Base-by-base conservation (phyloP, 2,797 vertebrate species). In the Neoniphon sammara region DNA sequence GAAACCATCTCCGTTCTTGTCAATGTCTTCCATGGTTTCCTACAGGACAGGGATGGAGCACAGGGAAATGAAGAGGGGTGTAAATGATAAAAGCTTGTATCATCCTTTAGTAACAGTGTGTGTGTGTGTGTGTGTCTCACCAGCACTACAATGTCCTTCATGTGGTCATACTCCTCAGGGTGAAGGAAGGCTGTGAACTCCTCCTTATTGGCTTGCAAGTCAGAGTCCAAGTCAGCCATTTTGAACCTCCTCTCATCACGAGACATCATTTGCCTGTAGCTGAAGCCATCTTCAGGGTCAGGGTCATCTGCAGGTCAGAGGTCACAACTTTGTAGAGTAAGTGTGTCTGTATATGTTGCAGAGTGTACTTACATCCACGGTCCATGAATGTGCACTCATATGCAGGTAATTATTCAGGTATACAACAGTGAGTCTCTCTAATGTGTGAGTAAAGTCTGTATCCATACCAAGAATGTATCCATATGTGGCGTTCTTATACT, bases 1-100 rank as follows among this genome's bases (percentile, higher is more conserved):
- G 84, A 97, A 95, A 30, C 98, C 97, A 64, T 99, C 98, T 17
- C 95, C 95, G 15, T 99, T 98, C 92, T 99, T 99, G 91, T 99
- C 98, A 1, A 99, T 99, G 89, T 99, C 97, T 83, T 99, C 98
- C 97, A 99, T 98, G 17, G 98, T 99, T 91, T 99, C 98, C 98
- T 99, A 66, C 18, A 70, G 20, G 70, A 54, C 46, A 54, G 55
- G 77, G 66, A 61, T 12, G 73, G 1, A 46, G 49, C 21, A 61
- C 0, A 27, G 3, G 21, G 25, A 25, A 59, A 44, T 80, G 53
- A 74, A 66, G 60, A 44, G 4, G 25, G 7, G 44, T n/a, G 20
- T 23, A 34, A 52, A 65, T 53, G 20, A 68, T 1, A 47, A 17
- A 20, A 3, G 8, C 25, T 47, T 27, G 18, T 1, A 2, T 61